phyloP scores from a whole-genome alignment of 2,888 invertebrate genomes.

The Terebella lapidaria region DNA sequence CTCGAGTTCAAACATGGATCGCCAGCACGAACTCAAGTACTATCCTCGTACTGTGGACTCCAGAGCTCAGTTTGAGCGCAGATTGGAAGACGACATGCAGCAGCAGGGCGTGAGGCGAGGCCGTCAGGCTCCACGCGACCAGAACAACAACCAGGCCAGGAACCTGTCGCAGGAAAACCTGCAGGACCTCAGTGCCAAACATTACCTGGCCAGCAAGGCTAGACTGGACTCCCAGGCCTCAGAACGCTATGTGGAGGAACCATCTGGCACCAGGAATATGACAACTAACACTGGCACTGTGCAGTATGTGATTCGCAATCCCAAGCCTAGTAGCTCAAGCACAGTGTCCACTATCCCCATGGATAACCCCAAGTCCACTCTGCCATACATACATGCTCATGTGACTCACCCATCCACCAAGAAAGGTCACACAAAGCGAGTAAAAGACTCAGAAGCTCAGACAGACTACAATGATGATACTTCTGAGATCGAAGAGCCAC shows the following conservation, averaged over 20 bases:
- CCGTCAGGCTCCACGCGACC: not conserved
- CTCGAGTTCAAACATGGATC: too few species aligned
- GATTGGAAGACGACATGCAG: not conserved
- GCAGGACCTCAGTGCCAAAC: constrained; percentile 5
- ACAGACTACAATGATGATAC: not conserved
- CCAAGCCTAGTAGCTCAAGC: not conserved
- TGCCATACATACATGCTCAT: not conserved
- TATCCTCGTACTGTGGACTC: not conserved
- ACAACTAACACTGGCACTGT: not conserved
- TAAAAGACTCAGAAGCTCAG: not conserved
- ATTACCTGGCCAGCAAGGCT: not conserved
- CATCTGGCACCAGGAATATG: not conserved
- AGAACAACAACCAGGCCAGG: not conserved
- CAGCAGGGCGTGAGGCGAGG: not conserved
- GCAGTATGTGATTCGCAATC: not conserved
- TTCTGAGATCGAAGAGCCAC: not conserved
- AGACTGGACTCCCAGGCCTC: not conserved
- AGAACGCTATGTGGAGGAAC: not conserved
- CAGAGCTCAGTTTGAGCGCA: not conserved
- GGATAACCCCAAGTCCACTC: too few species aligned
- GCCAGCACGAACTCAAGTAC: not conserved
- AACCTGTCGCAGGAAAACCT: not conserved
- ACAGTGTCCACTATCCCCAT: not conserved
- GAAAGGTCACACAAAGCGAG: not conserved
- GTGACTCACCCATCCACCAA: not conserved